Base-by-base conservation (phyloP, 1,140 invertebrate genomes). In the Alviniconcha marisindica region DNA sequence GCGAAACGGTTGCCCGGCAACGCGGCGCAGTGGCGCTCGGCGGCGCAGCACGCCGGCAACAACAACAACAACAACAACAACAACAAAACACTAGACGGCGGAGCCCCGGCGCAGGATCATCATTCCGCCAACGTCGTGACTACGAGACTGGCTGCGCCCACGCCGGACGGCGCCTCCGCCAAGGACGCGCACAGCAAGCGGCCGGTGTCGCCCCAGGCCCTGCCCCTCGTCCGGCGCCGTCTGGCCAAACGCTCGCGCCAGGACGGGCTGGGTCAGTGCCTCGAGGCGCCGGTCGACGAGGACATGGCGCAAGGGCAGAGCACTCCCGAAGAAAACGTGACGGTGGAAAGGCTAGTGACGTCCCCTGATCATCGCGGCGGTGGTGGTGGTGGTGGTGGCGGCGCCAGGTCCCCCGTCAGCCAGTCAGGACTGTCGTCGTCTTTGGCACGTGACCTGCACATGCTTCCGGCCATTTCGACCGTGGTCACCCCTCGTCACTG, bases 221-320 rank as follows among this genome's bases (percentile, higher is more conserved):
- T 71, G 24, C 79, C 51, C 3, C 42, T 83, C 24, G 84, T 85
- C 54, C 60, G 84, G 18, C 36, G 82, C 10, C 63, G 81, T n/a
- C 66, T 85, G 63, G 60, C 73, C 38, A 85, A 85, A 48, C 77
- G 84, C 4, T 82, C 82, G 1, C 77, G 84, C 14, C 66, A 80
- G 54, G 78, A 80, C 38, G 78, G 15, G 10, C 78, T 40, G 7
- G 56, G 40, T 4, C 44, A 56, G 0, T 15, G 28, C 21, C n/a
- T n/a, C 5, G 15, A 14, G 15, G 77, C 28, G 0, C 31, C 2
- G 18, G 21, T 28, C 4, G 15, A 12, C 24, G 31, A 7, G 18
- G 56, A 56, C 36, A n/a, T 7, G 54, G 48, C 51, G 42, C 36
- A 28, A 7, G 36, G 31, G 15, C 77, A 40, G 31, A 54, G 28